Percentiles rank a stretch among this genome's conserved stretches.
phyloP scores from a whole-genome alignment of 2,888 invertebrate genomes.

The Drosophila testacea region DNA sequence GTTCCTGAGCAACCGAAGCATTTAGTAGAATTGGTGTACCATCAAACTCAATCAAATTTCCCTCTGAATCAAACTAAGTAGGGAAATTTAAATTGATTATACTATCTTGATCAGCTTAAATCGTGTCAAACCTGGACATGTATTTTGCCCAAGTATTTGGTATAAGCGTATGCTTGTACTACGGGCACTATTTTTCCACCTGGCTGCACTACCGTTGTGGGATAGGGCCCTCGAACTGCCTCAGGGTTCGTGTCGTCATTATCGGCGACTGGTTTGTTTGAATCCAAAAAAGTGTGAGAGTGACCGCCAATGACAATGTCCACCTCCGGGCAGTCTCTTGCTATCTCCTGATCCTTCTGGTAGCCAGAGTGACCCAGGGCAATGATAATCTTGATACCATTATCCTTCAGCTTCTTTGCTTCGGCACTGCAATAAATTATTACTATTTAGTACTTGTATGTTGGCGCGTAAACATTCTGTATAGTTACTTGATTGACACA shows the following conservation, averaged over 20 bases:
- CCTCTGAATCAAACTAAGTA: slow-evolving; percentile 88
- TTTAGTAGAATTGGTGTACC: slow-evolving; percentile 93
- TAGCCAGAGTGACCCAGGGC: slow-evolving; percentile 96
- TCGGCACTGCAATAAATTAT: slow-evolving; percentile 85
- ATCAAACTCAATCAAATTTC: slow-evolving; percentile 88
- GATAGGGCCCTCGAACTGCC: slow-evolving; percentile 89
- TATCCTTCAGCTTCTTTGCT: slow-evolving; percentile 87
- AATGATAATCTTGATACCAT: slow-evolving; percentile 92
- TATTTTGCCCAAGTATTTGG: slow-evolving; percentile 94
- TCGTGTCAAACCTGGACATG: slow-evolving; percentile 85
- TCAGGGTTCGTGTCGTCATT: slow-evolving; percentile 53
- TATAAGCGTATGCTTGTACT: slow-evolving; percentile 95
- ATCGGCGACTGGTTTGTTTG: slow-evolving; percentile 86
- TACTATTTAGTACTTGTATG: neutral
- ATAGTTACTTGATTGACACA: slow-evolving; percentile 86
- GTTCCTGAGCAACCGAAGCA: slow-evolving; percentile 88
- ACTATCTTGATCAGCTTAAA: no score
- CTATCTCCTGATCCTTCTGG: slow-evolving; percentile 91
- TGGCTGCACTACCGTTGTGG: slow-evolving; percentile 89
- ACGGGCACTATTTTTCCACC: slow-evolving; percentile 91
- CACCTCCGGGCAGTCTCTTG: slow-evolving; percentile 90
- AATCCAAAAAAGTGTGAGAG: slow-evolving; percentile 95
- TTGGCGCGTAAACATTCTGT: neutral
- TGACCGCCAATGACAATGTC: slow-evolving; percentile 97
- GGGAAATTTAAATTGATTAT: neutral